phyloP scores from a whole-genome alignment of 2,888 invertebrate species.

The Acrobasis suavella region DNA sequence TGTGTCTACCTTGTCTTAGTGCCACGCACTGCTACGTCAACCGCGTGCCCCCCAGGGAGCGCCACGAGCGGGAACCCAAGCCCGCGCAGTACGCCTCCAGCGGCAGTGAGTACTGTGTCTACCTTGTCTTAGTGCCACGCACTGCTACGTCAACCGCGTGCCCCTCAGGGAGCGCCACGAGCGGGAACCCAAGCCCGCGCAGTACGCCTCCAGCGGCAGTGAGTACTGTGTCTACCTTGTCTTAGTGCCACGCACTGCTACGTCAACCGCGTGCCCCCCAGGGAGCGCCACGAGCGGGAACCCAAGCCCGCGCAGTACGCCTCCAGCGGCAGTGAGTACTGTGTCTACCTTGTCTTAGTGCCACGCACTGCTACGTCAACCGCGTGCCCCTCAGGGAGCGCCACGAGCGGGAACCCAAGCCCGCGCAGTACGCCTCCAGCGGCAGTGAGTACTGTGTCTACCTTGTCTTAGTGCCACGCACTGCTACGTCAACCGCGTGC shows the following conservation, averaged over 20 bases:
- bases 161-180: slow-evolving; percentile 42
- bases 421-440: slow-evolving; percentile 84
- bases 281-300: slow-evolving; percentile 37
- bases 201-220: slow-evolving; percentile 87
- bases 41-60: slow-evolving; percentile 45
- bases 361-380: slow-evolving; percentile 47
- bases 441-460: slow-evolving; percentile 76
- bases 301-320: slow-evolving; percentile 77
- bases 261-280: slow-evolving; percentile 48
- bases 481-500: slow-evolving; percentile 51
- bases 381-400: slow-evolving; percentile 44
- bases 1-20: slow-evolving; percentile 17
- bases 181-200: slow-evolving; percentile 44
- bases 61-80: slow-evolving; percentile 32
- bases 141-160: slow-evolving; percentile 50
- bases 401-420: slow-evolving; percentile 31
- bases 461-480: slow-evolving; percentile 36
- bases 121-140: slow-evolving; percentile 34
- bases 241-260: slow-evolving; percentile 44
- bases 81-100: slow-evolving; percentile 84
- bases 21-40: slow-evolving; percentile 47
- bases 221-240: slow-evolving; percentile 49
- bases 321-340: slow-evolving; percentile 84
- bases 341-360: slow-evolving; percentile 24
- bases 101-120: slow-evolving; percentile 77